A percentile compares a stretch with the other conserved stretches of the same genome.
phyloP scores from a whole-genome alignment of 2,888 invertebrate species.

The Hydraecia micacea region DNA sequence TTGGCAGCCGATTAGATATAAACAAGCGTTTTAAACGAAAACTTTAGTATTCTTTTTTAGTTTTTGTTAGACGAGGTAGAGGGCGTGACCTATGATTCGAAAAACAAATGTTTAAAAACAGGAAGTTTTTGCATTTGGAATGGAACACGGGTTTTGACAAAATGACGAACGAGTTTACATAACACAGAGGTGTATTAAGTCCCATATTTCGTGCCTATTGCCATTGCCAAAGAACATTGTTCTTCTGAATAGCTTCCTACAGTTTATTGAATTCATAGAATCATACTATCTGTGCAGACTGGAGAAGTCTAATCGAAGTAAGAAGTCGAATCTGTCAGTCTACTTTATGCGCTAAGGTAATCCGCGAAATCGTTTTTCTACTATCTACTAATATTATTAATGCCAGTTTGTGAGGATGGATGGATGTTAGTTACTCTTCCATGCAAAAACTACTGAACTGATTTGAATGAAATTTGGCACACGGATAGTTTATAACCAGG shows the following conservation, averaged over 20 bases:
- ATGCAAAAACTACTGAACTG: no score
- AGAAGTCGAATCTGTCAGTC: background rate
- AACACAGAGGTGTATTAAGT: background rate
- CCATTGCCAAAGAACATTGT: background rate
- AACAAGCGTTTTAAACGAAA: slow-evolving; percentile 20
- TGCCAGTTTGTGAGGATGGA: no score
- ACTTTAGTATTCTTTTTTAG: slow-evolving; percentile 1
- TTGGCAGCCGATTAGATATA: slow-evolving; percentile 44
- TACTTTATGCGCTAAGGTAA: background rate
- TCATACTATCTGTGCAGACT: background rate
- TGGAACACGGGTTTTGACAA: background rate
- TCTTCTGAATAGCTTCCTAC: background rate
- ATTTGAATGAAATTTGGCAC: no score
- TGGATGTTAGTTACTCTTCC: no score
- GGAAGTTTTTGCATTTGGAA: background rate
- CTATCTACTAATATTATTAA: no score
- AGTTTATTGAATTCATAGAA: background rate
- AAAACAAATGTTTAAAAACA: background rate
- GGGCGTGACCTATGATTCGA: slow-evolving; percentile 15
- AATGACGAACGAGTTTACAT: background rate
- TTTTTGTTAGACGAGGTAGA: background rate
- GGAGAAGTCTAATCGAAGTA: no score
- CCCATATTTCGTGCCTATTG: background rate
- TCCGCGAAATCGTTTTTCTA: no score
- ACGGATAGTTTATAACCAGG: no score